These are phyloP conservation scores for Neoaliturus tenellus DNA, from an alignment of 2,888 invertebrate genomes.

Conservation along the genomic window DNA sequence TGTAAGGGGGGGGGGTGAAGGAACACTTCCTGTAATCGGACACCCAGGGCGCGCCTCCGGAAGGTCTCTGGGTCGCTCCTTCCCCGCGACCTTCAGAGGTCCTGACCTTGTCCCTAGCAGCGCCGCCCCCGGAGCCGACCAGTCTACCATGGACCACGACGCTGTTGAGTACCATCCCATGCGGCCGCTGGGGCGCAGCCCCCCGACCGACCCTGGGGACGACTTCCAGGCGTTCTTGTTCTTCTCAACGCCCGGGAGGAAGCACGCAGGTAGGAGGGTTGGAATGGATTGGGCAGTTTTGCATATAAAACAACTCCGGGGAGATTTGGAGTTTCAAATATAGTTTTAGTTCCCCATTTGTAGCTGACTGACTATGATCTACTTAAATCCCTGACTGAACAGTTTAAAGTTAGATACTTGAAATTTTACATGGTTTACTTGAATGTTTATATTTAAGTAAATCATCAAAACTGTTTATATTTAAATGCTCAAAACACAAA, in stretches of 20 bases:
- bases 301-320: background rate
- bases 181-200: background rate
- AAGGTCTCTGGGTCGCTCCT: background rate
- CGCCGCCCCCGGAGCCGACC: background rate
- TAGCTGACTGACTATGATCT: no score
- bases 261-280: slow-evolving; percentile 26
- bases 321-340: no score
- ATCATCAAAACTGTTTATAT: no score
- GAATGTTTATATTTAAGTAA: no score
- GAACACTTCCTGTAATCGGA: background rate
- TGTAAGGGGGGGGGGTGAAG: background rate
- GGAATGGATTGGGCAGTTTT: background rate
- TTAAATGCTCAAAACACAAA: no score
- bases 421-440: no score
- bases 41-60: background rate
- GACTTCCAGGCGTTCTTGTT: slow-evolving; percentile 36
- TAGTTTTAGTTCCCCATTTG: no score
- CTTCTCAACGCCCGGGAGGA: background rate
- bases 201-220: background rate
- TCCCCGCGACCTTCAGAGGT: background rate
- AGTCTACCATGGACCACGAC: slow-evolving; percentile 47
- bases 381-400: no score
- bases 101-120: background rate
- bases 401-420: no score
- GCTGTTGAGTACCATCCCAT: slow-evolving; percentile 15